phyloP scores from a whole-genome alignment of 1,140 invertebrate species.

The Danaus plexippus region DNA sequence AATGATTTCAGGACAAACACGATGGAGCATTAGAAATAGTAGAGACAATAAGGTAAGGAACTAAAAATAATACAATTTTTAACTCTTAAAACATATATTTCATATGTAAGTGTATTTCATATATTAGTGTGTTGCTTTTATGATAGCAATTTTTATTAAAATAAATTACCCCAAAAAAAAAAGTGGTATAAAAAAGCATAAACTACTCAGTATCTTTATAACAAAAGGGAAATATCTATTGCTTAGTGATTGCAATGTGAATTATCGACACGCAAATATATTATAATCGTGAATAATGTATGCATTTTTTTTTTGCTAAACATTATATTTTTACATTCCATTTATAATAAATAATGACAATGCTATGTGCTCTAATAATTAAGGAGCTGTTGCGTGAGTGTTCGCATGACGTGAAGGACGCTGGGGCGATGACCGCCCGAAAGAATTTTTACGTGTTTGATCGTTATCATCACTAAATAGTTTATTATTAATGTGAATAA shows the following conservation, averaged over 20 bases:
- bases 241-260: no score
- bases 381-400: conserved; percentile 27
- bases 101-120: background rate
- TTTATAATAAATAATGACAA: conserved; percentile 14
- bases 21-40: conserved; percentile 92
- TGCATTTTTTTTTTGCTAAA: no score
- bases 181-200: no score
- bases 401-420: conserved; percentile 36
- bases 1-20: conserved; percentile 84
- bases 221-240: no score
- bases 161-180: no score
- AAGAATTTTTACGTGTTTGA: conserved; percentile 24
- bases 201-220: no score
- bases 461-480: no score
- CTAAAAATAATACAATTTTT: conserved; percentile 6
- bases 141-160: background rate
- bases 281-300: no score
- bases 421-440: conserved; percentile 34
- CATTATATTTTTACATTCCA: no score
- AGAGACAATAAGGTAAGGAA: conserved; percentile 85
- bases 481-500: no score
- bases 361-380: conserved; percentile 27
- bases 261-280: no score
- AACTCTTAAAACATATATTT: background rate
- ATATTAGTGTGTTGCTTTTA: background rate